Evolutionary conservation across 2,797 vertebrate genomes (phyloP).

Genomic region (Cryptoblepharus egeriae): DNA sequence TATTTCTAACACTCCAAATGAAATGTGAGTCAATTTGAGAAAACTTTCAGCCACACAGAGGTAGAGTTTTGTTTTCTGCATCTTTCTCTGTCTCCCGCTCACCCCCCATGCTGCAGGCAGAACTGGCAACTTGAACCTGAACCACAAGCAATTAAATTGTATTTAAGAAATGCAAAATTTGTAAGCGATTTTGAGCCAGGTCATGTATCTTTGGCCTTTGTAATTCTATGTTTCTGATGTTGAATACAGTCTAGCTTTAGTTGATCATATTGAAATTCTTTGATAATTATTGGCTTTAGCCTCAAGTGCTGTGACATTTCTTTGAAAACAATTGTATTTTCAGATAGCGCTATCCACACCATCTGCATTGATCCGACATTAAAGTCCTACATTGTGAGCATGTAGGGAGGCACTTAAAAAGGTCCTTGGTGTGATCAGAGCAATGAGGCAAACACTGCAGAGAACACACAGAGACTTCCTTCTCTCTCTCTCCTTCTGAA

Average conservation of each 20-base stretch:
- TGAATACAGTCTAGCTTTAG: not conserved
- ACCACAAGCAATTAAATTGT: not conserved
- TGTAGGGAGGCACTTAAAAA: not conserved
- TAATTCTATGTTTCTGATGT: conserved; percentile 21
- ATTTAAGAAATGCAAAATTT: not conserved
- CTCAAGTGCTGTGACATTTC: conserved; percentile 22
- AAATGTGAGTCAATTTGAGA: conserved; percentile 11
- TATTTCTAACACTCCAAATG: not conserved
- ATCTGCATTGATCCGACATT: not conserved
- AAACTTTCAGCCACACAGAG: not conserved
- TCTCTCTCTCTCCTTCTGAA: no score
- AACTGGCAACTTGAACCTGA: not conserved
- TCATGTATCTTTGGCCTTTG: not conserved
- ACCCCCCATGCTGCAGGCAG: not conserved
- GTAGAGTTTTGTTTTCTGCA: not conserved
- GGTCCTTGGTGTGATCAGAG: no score
- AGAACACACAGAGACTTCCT: no score
- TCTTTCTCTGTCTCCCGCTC: not conserved
- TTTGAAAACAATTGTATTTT: not conserved
- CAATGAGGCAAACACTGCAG: no score
- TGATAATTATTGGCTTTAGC: not conserved
- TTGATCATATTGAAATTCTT: not conserved
- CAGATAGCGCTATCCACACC: not conserved
- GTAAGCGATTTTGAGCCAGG: not conserved
- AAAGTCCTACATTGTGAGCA: not conserved